These are phyloP conservation scores for Neosalanx taihuensis DNA, from an alignment of 2,797 vertebrate species.

Conservation along the genomic window DNA sequence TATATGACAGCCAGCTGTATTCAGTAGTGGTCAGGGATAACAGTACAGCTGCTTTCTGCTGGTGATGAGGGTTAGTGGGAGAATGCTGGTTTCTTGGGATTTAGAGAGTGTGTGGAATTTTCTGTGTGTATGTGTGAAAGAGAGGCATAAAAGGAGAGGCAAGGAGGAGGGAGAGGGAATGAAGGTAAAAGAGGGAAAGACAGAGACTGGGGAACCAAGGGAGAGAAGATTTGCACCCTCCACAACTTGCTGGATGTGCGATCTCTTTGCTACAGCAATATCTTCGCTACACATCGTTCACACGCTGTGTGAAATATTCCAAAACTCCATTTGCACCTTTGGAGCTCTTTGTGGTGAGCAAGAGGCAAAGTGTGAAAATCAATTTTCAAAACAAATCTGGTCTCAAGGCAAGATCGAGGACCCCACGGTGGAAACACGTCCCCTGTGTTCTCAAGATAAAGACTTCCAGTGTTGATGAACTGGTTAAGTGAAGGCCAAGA, in stretches of 20 bases:
- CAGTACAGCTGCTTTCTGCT: constrained; percentile 25
- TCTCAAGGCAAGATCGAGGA: background rate
- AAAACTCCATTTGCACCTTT: constrained; percentile 16
- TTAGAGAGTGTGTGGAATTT: background rate
- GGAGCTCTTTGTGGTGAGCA: background rate
- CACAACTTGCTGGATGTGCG: background rate
- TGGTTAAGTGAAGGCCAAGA: background rate
- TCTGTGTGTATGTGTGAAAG: constrained; percentile 11
- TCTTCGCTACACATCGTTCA: constrained; percentile 6
- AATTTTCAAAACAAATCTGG: constrained; percentile 4
- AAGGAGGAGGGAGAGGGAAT: no score
- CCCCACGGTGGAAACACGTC: background rate
- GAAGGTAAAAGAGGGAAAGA: background rate
- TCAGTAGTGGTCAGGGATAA: constrained; percentile 44
- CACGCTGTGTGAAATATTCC: constrained; percentile 10
- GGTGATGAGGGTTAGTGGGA: constrained; percentile 15
- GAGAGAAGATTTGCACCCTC: background rate
- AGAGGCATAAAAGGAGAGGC: no score
- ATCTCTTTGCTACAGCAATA: background rate
- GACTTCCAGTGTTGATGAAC: background rate
- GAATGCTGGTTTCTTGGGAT: constrained; percentile 11
- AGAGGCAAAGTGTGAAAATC: constrained; percentile 7
- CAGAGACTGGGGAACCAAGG: background rate
- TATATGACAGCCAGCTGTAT: constrained; percentile 36
- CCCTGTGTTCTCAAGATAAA: background rate